Conservation (phyloP, 92 coral and sea anemone genomes). For the Chrysogorgia sp. region DNA sequence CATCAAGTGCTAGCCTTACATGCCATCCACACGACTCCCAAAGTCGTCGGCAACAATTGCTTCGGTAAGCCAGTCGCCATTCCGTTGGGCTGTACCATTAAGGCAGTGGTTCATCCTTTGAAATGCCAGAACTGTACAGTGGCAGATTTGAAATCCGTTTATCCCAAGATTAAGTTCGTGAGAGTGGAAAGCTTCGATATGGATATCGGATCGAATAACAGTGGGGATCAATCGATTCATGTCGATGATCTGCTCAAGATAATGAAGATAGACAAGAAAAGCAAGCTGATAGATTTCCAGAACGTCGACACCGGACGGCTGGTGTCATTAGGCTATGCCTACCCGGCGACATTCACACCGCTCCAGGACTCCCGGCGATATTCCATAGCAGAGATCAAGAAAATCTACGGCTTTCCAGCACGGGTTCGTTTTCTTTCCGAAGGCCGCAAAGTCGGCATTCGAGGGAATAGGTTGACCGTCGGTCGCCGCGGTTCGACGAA, state of each 20-base stretch:
- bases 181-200: not conserved
- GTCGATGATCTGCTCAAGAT: constrained; percentile 13
- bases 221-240: not conserved
- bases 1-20: constrained; percentile 79
- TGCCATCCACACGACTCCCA: constrained; percentile 67
- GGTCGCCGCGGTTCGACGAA: not conserved
- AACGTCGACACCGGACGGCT: not conserved
- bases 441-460: not conserved
- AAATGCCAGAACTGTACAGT: constrained; percentile 5
- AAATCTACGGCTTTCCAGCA: constrained; percentile 1
- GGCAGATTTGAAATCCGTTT: constrained; percentile 10
- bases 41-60: constrained; percentile 73
- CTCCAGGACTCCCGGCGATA: constrained; percentile 2
- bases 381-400: not conserved
- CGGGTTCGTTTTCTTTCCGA: constrained; percentile 1
- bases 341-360: not conserved
- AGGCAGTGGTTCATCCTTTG: constrained; percentile 73
- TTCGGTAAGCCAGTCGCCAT: constrained; percentile 67
- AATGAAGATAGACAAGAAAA: constrained; percentile 4
- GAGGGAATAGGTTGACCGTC: not conserved
- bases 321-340: not conserved
- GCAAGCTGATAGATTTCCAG: not conserved
- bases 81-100: constrained; percentile 80
- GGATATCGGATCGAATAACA: too few species aligned
- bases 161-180: not conserved